Base-by-base conservation (phyloP, 2,888 invertebrate species). In the Lissonota sp. region DNA sequence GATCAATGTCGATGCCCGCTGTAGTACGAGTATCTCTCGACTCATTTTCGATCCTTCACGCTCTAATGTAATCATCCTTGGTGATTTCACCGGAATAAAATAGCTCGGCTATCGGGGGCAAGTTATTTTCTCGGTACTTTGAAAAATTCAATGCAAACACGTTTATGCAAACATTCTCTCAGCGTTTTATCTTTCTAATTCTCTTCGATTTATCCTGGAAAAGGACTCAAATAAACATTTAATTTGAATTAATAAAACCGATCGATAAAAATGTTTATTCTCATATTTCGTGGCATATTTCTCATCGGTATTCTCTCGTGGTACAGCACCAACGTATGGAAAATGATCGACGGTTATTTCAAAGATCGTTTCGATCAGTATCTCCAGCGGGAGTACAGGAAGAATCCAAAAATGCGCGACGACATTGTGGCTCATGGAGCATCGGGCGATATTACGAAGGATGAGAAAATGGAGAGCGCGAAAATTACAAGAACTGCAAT, bases 321-420 rank as follows among this genome's bases (percentile, higher is more conserved):
- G 95, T 97, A 97, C 91, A 95, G 95, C 70, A 88, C 94, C 42
- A 95, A 94, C 84, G 94, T 97, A 71, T 95, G 96, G 94, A 95
- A 94, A 85, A 93, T 96, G 93, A 96, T 97, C 86, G 95, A 96
- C 84, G 94, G 94, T 83, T 96, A 96, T 91, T 97, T 97, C 89
- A 95, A 95, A 83, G 94, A 94, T 53, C 95, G 96, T 92, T 96
- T 97, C 88, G 94, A 94, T 82, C 95, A 93, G 84, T 93, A 95
- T 87, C 87, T 96, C 69, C 88, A 93, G 6, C 94, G 94, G 82
- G 93, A 94, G 93, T 92, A 87, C 73, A 71, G 83, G 42, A 90
- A 87, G 75, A 89, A 92, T 84, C 91, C 92, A 6, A 88, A 83
- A 58, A 91, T 92, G 87, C 88, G 85, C 3, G 83, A 86, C 3